Evolutionary conservation across 2,797 vertebrate genomes (phyloP).

Genomic region (Schizothorax lantsangensis): DNA sequence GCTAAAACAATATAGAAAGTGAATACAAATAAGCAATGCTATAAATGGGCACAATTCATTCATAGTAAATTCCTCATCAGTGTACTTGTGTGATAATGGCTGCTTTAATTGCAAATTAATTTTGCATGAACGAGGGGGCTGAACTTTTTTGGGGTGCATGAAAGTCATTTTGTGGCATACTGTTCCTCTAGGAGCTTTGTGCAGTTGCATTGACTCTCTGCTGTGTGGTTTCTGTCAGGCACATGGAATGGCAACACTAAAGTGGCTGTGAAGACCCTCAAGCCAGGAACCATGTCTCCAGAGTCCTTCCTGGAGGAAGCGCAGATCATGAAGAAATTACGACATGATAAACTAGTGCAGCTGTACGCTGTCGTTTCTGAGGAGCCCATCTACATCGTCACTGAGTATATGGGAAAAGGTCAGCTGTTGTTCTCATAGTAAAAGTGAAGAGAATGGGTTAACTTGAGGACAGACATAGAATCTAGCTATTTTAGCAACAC

Average conservation of each 20-base stretch:
- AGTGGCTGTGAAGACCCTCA: slow-evolving; percentile 98
- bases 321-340: slow-evolving; percentile 98
- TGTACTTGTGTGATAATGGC: background rate
- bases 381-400: slow-evolving; percentile 97
- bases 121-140: background rate
- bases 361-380: slow-evolving; percentile 96
- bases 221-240: slow-evolving; percentile 75
- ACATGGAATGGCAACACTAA: slow-evolving; percentile 99
- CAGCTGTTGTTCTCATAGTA: slow-evolving; percentile 28
- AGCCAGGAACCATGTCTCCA: slow-evolving; percentile 97
- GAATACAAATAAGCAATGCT: background rate
- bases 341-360: slow-evolving; percentile 95
- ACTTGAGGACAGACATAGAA: background rate
- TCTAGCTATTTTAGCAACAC: slow-evolving; percentile 12
- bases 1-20: background rate
- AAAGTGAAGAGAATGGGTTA: background rate
- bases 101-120: slow-evolving; percentile 9
- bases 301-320: slow-evolving; percentile 98
- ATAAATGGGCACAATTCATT: background rate
- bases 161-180: background rate
- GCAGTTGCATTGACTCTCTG: slow-evolving; percentile 43
- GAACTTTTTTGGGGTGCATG: background rate
- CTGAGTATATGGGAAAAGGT: slow-evolving; percentile 98
- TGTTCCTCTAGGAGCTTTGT: background rate
- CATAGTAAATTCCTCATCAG: background rate